Evolutionary conservation across 2,888 invertebrate genomes (phyloP).

Genomic region (Tethea ocularis): DNA sequence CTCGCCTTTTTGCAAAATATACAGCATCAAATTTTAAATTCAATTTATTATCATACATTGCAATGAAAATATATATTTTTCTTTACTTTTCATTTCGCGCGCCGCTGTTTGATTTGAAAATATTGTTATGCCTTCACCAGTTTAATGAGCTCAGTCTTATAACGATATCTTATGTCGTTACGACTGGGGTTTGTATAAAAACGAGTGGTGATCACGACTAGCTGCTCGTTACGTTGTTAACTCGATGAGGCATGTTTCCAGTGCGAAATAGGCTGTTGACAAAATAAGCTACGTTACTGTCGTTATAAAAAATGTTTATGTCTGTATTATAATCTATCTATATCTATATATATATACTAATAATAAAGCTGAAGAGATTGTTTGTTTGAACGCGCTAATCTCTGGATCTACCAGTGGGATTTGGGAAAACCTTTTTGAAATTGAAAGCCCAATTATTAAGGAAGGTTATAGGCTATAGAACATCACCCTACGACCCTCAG

Average conservation of each 20-base stretch:
- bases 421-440: no score
- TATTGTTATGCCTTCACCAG: not conserved
- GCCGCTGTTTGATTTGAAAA: not conserved
- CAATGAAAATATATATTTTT: not conserved
- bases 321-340: no score
- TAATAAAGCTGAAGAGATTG: no score
- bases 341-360: no score
- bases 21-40: not conserved
- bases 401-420: no score
- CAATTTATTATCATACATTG: not conserved
- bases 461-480: no score
- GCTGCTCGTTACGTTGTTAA: slow-evolving; percentile 3
- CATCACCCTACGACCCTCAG: no score
- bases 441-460: no score
- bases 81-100: not conserved
- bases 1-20: not conserved
- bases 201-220: slow-evolving; percentile 7
- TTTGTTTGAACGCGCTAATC: no score
- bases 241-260: slow-evolving; percentile 2
- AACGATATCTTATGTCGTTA: slow-evolving; percentile 2
- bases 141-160: slow-evolving; percentile 5
- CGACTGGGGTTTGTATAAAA: not conserved
- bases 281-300: not conserved
- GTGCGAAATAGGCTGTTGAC: not conserved
- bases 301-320: not conserved